Base-by-base conservation (phyloP, 2,113 vertebrate genomes). In the Oryzias woworae region DNA sequence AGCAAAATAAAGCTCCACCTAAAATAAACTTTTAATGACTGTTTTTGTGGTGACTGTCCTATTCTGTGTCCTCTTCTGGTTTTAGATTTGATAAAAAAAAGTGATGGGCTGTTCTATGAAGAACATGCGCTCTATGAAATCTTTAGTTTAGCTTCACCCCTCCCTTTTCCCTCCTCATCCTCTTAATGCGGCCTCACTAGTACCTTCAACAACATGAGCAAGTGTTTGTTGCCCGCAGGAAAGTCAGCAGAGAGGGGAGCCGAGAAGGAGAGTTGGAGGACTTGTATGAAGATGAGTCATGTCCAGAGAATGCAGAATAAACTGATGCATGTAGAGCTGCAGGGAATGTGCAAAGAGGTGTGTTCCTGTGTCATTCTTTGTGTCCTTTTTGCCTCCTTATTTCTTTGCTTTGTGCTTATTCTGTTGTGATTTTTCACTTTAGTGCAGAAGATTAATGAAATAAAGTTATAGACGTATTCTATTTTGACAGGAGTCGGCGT, bases 201-300 rank as follows among this genome's bases (percentile, higher is more conserved):
- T 43, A 16, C 51, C 58, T 77, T 56, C 47, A 53, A 17, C 24
- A 26, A 45, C 59, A 36, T 83, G 58, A 84, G 53, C 1, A 8
- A 71, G 59, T 4, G 0, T 74, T 66, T 82, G 49, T 69, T 1
- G 13, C 60, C 77, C 26, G 36, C 86, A 90, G 90, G 82, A 88
- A 85, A 36, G 28, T 73, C 68, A 86, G 84, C 80, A 87, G 54
- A 12, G 84, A 88, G 13, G 88, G 88, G 2, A 92, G 89, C 82
- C 80, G 85, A 72, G 91, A 92, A 1, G 90, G 87, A 44, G 92
- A 92, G 78, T 42, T 92, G 75, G 91, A 91, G 78, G 87, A 92
- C 69, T 76, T 92, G 66, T 86, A 85, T 24, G 91, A 92, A 78
- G 92, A 87, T 13, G 91, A 92, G 8, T 10, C 88, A 1, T 77